A percentile compares a stretch with the other conserved stretches of the same genome.
phyloP scores from a whole-genome alignment of 92 coral and sea anemone genomes.

The Parazoanthus atlanticus region DNA sequence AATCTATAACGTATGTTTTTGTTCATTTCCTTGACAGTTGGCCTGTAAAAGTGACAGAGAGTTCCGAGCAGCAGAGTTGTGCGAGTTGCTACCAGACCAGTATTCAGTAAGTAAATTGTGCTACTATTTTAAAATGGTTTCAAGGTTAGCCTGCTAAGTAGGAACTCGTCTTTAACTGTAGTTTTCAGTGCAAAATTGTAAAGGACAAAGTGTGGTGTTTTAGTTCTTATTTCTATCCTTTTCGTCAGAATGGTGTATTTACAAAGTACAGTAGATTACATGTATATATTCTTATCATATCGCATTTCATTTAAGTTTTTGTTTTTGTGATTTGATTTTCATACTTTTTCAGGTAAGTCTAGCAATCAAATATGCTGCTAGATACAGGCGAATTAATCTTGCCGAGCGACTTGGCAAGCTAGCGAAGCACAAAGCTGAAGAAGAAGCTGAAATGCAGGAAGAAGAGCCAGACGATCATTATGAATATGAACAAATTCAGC shows the following conservation, averaged over 20 bases:
- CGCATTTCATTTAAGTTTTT: background rate
- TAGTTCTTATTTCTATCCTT: too few species aligned
- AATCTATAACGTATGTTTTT: background rate
- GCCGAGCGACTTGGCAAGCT: constrained; percentile 87
- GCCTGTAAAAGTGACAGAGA: constrained; percentile 95
- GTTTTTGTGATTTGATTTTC: background rate
- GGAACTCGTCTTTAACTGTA: too few species aligned
- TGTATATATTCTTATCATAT: background rate
- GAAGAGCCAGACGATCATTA: constrained; percentile 48
- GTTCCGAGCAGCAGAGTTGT: constrained; percentile 86
- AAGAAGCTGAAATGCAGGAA: constrained; percentile 74
- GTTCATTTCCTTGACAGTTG: constrained; percentile 61
- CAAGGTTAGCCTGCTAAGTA: too few species aligned
- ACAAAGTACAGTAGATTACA: too few species aligned
- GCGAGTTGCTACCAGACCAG: constrained; percentile 91
- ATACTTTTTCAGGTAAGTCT: constrained; percentile 78
- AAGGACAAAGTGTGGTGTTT: too few species aligned
- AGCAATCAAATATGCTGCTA: constrained; percentile 94
- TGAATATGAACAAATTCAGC: constrained; percentile 42
- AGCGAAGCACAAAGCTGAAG: constrained; percentile 86
- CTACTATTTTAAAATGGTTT: too few species aligned
- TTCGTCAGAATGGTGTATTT: too few species aligned
- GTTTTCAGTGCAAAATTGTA: too few species aligned
- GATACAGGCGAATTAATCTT: constrained; percentile 85
- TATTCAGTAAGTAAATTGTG: constrained; percentile 78